Evolutionary conservation across 2,113 vertebrate genomes (phyloP).

Genomic region (Epinephelus cyanopodus): DNA sequence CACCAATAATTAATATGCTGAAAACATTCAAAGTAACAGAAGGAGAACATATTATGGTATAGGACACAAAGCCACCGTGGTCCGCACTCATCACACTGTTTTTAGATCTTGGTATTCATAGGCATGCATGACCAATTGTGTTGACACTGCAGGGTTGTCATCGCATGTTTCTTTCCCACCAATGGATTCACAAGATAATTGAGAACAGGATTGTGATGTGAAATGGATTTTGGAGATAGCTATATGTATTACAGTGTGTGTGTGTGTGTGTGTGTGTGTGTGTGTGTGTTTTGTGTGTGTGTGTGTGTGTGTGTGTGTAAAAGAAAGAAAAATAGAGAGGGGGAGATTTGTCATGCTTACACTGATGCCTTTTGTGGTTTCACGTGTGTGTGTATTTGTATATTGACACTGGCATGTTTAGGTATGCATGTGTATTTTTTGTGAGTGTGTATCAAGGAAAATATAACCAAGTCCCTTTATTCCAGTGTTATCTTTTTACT

Average conservation of each 20-base stretch:
- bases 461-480: slow-evolving; percentile 6
- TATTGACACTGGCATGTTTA: slow-evolving; percentile 26
- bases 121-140: slow-evolving; percentile 74
- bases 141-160: slow-evolving; percentile 62
- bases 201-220: slow-evolving; percentile 47
- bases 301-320: slow-evolving; percentile 2
- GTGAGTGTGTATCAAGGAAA: neutral
- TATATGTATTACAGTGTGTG: slow-evolving; percentile 32
- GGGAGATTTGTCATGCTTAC: slow-evolving; percentile 52
- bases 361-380: slow-evolving; percentile 35
- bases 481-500: neutral
- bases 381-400: slow-evolving; percentile 21
- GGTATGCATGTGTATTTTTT: slow-evolving; percentile 1
- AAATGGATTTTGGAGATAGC: slow-evolving; percentile 56
- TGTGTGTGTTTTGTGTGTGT: slow-evolving; percentile 15
- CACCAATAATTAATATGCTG: neutral
- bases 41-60: slow-evolving; percentile 17
- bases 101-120: slow-evolving; percentile 65
- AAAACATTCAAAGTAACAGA: slow-evolving; percentile 1
- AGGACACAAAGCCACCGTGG: slow-evolving; percentile 12
- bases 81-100: slow-evolving; percentile 18
- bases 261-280: slow-evolving; percentile 11
- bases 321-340: neutral
- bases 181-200: slow-evolving; percentile 55
- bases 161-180: slow-evolving; percentile 27